Percentiles rank a stretch among this genome's conserved stretches.
phyloP scores from a whole-genome alignment of 2,797 vertebrate genomes.

The Enteromius argenteus region DNA sequence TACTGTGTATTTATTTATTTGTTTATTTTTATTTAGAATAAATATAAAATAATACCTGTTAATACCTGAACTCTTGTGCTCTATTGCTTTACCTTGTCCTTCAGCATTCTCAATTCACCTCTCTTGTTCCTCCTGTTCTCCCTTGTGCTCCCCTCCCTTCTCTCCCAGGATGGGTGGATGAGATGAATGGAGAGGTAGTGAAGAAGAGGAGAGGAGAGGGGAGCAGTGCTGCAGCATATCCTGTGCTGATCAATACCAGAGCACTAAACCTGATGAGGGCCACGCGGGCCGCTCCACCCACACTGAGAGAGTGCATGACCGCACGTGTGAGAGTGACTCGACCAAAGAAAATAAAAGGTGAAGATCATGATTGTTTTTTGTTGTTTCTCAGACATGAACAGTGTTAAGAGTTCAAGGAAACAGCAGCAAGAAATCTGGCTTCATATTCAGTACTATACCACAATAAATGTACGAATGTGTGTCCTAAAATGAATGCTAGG shows the following conservation, averaged over 20 bases:
- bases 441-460: not conserved
- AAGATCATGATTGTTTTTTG: not conserved
- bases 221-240: slow-evolving; percentile 70
- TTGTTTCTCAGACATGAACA: not conserved
- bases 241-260: slow-evolving; percentile 79
- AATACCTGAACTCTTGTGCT: not conserved
- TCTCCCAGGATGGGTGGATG: slow-evolving; percentile 46
- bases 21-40: no score
- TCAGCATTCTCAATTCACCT: not conserved
- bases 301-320: slow-evolving; percentile 62
- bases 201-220: slow-evolving; percentile 62
- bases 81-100: slow-evolving; percentile 6
- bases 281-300: slow-evolving; percentile 51
- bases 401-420: not conserved
- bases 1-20: no score
- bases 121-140: slow-evolving; percentile 1
- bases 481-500: not conserved
- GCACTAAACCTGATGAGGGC: slow-evolving; percentile 82
- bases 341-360: slow-evolving; percentile 4
- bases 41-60: not conserved
- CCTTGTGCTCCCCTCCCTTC: not conserved
- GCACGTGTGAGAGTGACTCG: slow-evolving; percentile 45
- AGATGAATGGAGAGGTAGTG: slow-evolving; percentile 65
- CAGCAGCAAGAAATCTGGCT: not conserved
- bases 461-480: not conserved